Evolutionary conservation across 2,888 invertebrate genomes (phyloP), one percentile per base, ranked within the genome.

Genomic region (Cataglyphis altisquamis): DNA sequence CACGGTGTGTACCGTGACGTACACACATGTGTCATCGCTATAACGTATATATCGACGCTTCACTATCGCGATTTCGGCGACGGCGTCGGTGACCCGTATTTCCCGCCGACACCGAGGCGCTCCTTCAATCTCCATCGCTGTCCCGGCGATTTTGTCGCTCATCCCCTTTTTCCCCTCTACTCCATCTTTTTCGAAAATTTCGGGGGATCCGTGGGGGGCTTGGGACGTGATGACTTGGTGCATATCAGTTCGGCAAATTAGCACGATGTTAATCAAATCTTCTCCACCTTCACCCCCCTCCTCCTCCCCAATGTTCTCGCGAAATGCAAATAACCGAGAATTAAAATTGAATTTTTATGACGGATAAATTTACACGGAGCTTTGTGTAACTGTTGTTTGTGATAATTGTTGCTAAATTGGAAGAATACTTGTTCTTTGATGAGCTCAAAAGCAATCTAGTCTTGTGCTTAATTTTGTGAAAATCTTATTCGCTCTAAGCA

Each of bases 41-140:
- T 41, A 52, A 60, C 63, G 48, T 82, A 57, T 6, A 84, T 2
- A 84, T 82, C 84, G 86, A 84, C 67, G 83, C 25, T 32, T 45
- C 75, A 45, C 48, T 15, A 55, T 67, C 63, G 63, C 8, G 48
- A n/a, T 48, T 74, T 70, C 72, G 82, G 67, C 72, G 67, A 66
- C 62, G 72, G 32, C 60, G n/a, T 78, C 82, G 86, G 82, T 84
- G 84, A 84, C 86, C 86, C 78, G 84, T 75, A 84, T 84, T 84
- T 84, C 74, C 62, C 66, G 60, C 55, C 73, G 81, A 21, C 72
- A 72, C 32, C 72, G 72, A 45, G 63, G 48, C 48, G 67, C 83
- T 64, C 73, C 52, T 72, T 73, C 62, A 73, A 62, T 48, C 60
- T 48, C 70, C 48, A 3, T 45, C 72, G 41, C 29, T 60, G 67